Percentiles rank a stretch among this genome's conserved stretches.
These are phyloP conservation scores for Antheraea mylitta DNA, from an alignment of 1,140 invertebrate genomes.

Conservation along the genomic window DNA sequence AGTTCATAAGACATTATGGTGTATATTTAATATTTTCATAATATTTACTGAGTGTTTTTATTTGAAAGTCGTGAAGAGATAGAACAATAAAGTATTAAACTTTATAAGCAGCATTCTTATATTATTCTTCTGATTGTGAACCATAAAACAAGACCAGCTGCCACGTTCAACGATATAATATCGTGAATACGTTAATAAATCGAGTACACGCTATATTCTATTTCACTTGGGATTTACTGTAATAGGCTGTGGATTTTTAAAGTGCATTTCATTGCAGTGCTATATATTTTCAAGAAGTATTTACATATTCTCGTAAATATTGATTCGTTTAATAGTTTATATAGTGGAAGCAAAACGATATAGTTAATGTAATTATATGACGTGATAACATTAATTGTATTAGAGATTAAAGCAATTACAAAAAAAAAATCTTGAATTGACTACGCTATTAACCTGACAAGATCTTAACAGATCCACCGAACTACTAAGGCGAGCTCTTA, in stretches of 20 bases:
- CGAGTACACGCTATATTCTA: not conserved
- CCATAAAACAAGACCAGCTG: constrained; percentile 16
- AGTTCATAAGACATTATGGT: no score
- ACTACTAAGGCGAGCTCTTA: no score
- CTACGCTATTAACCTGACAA: no score
- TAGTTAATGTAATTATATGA: no score
- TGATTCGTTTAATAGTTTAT: not conserved
- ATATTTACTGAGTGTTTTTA: not conserved
- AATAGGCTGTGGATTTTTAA: not conserved
- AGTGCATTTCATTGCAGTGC: not conserved
- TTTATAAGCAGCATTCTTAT: constrained; percentile 19
- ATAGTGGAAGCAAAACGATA: no score
- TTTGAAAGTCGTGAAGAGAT: not conserved
- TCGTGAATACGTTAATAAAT: constrained; percentile 8
- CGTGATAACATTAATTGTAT: not conserved
- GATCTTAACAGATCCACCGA: no score
- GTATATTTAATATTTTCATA: not conserved
- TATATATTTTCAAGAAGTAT: not conserved
- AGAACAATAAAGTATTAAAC: constrained; percentile 14
- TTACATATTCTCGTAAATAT: not conserved
- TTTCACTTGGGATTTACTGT: not conserved
- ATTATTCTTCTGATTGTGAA: constrained; percentile 10
- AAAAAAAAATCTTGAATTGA: no score
- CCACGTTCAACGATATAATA: constrained; percentile 12
- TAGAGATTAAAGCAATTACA: not conserved